A percentile compares a stretch with the other conserved stretches of the same genome.
These are phyloP conservation scores for Asarcornis scutulata DNA, from an alignment of 2,113 vertebrate genomes.

Conservation along the genomic window DNA sequence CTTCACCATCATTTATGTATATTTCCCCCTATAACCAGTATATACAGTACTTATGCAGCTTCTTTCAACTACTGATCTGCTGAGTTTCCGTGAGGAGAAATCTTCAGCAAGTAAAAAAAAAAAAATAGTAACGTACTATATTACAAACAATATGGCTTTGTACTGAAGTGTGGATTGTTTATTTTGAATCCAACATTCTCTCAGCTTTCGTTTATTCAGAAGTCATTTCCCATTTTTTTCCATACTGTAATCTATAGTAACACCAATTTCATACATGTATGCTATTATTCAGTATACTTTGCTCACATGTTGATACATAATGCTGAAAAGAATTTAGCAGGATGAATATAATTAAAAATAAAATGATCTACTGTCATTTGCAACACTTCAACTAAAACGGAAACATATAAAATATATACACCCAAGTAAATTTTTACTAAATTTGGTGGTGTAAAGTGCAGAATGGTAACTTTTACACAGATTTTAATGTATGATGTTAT, in stretches of 20 bases:
- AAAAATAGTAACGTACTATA: background rate
- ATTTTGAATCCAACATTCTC: background rate
- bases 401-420: background rate
- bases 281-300: background rate
- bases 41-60: background rate
- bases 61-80: background rate
- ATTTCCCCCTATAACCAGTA: background rate
- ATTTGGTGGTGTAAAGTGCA: background rate
- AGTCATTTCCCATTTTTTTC: background rate
- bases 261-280: background rate
- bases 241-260: background rate
- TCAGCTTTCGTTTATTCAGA: background rate
- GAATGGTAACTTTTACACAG: background rate
- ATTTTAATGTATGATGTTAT: background rate
- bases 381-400: background rate
- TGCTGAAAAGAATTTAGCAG: background rate
- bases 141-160: background rate
- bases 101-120: background rate
- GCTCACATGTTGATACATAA: background rate
- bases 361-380: background rate
- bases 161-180: background rate
- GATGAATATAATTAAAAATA: background rate
- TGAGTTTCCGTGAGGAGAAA: background rate
- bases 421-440: background rate
- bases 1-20: background rate